phyloP scores from a whole-genome alignment of 2,113 vertebrate genomes.

The Brevimyrus niger region DNA sequence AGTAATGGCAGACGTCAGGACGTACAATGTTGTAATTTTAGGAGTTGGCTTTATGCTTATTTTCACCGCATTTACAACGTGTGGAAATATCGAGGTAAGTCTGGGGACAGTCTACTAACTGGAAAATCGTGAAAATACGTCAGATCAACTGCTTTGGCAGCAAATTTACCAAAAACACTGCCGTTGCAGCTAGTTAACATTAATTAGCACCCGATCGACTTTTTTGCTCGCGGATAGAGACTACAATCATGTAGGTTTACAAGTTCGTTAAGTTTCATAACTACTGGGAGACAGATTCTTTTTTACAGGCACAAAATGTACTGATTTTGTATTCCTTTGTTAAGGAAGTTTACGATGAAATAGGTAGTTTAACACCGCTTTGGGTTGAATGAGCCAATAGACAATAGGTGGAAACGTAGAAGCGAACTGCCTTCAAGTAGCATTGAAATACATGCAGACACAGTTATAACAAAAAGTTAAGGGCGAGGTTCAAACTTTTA shows the following conservation, averaged over 20 bases:
- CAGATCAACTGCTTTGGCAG: not conserved
- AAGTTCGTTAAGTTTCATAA: not conserved
- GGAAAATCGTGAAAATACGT: not conserved
- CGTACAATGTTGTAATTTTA: conserved; percentile 62
- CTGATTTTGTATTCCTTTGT: not conserved
- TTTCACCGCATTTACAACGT: conserved; percentile 69
- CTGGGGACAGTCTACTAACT: not conserved
- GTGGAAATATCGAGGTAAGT: conserved; percentile 67
- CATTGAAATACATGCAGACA: not conserved
- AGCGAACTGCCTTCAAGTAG: not conserved
- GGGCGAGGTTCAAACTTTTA: not conserved
- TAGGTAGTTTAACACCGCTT: not conserved
- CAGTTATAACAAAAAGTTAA: not conserved
- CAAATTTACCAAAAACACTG: not conserved
- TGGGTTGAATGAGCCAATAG: not conserved
- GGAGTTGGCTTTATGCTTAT: conserved; percentile 64
- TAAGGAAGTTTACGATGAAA: not conserved
- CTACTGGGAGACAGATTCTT: not conserved
- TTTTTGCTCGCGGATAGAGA: not conserved
- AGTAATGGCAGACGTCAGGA: conserved; percentile 60
- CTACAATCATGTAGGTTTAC: not conserved
- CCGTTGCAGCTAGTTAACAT: not conserved
- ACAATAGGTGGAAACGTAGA: not conserved
- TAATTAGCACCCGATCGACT: not conserved
- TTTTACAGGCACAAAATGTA: too few species aligned